Evolutionary conservation across 2,888 invertebrate species (phyloP).

Genomic region (Coleophora deauratella): DNA sequence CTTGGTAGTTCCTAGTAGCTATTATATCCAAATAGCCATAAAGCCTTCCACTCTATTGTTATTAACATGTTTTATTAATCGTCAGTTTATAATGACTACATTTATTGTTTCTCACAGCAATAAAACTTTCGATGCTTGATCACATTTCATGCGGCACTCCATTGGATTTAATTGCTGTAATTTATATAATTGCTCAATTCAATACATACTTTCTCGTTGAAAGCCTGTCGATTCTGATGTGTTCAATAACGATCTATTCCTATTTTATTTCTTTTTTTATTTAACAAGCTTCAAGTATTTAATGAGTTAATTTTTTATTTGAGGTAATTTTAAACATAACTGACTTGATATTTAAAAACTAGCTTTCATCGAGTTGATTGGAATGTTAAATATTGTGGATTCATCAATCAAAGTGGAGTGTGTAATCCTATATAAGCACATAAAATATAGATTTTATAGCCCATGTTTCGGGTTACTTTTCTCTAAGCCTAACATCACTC

Average conservation of each 20-base stretch:
- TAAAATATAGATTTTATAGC: no score
- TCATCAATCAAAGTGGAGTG: no score
- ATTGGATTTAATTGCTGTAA: slow-evolving; percentile 63
- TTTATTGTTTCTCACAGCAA: slow-evolving; percentile 67
- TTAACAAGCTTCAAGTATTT: slow-evolving; percentile 20
- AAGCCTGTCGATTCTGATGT: slow-evolving; percentile 55
- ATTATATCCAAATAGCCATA: background rate
- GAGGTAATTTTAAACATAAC: slow-evolving; percentile 2
- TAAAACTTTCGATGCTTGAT: slow-evolving; percentile 46
- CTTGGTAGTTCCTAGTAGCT: no score
- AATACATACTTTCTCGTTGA: slow-evolving; percentile 56
- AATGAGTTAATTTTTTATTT: slow-evolving; percentile 29
- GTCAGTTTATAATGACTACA: slow-evolving; percentile 51
- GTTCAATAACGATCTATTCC: slow-evolving; percentile 48
- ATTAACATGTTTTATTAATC: slow-evolving; percentile 45
- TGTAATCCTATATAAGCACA: no score
- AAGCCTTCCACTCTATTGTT: slow-evolving; percentile 23
- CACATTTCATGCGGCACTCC: slow-evolving; percentile 55
- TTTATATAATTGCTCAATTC: slow-evolving; percentile 60
- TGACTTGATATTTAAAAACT: no score
- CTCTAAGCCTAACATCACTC: no score
- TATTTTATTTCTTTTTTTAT: slow-evolving; percentile 41
- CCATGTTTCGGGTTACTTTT: no score
- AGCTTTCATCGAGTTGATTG: no score
- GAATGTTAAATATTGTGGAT: no score